Evolutionary conservation across 1,140 invertebrate genomes (phyloP), one percentile per base, ranked within the genome.

Genomic region (Callitettix versicolor): DNA sequence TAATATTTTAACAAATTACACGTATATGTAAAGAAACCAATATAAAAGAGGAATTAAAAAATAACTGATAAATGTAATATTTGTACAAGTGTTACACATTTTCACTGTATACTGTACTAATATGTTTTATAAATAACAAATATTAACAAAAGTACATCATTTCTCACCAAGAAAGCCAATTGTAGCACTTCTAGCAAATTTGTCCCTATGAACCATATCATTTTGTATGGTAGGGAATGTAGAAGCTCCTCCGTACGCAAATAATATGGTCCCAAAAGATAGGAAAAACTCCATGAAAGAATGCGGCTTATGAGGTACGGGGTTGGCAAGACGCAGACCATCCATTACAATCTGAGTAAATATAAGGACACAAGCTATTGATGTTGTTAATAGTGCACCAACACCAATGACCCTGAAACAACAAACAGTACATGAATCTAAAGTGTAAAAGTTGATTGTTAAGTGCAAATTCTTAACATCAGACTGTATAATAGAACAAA

Each of bases 221-320:
- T 84, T 82, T 63, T 84, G 81, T 33, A 85, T 80, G 0, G 80
- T 83, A 9, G 82, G 82, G 68, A 84, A 84, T 0, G 80, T 76
- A 6, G 79, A 77, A 0, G 79, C 79, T 14, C 81, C 81, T 1
- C 81, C 81, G 65, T 80, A 84, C 1, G 79, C 72, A 60, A 84
- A 85, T 62, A 82, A 66, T 47, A 85, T 76, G 6, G 77, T 77
- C 3, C 81, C 81, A 58, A 80, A 79, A 0, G 79, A 73, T 2
- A 83, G 60, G 61, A 80, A 82, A 66, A 82, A 83, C 54, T 76
- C 73, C 48, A 43, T 43, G 21, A 67, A 65, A 15, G 56, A 62
- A 59, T 70, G 65, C 11, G 61, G 49, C 36, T 44, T 41, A 55
- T 66, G 67, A 61, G 56, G 60, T 59, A 71, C 67, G 64, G 71